Conservation (phyloP, 1,140 invertebrate species). For the Tenebrio molitor region DNA sequence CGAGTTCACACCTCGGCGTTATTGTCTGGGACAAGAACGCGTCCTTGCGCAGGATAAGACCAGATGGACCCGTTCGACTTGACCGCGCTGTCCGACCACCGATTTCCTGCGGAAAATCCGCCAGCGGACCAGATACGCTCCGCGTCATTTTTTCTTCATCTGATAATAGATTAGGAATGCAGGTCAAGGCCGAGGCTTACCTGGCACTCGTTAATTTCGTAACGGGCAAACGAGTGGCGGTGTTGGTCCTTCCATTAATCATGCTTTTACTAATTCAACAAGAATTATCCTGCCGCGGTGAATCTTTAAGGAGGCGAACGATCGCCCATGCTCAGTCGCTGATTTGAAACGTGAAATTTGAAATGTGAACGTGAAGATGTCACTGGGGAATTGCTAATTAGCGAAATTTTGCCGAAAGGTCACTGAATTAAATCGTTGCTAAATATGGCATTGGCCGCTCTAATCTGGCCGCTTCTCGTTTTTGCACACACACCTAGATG, state of each 20-base stretch:
- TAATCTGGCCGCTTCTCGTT: too few species aligned
- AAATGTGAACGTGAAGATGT: neutral
- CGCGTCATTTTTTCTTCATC: too few species aligned
- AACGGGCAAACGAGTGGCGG: conserved; percentile 1
- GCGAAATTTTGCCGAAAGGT: conserved; percentile 19
- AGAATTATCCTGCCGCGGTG: neutral
- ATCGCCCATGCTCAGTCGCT: too few species aligned
- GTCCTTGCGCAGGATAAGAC: conserved; percentile 14
- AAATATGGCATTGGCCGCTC: conserved; percentile 22
- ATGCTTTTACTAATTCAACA: conserved; percentile 4
- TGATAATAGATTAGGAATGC: conserved; percentile 36
- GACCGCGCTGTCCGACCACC: conserved; percentile 15
- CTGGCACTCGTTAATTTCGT: conserved; percentile 16
- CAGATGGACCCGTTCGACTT: conserved; percentile 30
- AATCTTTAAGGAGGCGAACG: conserved; percentile 3
- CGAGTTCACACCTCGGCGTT: conserved; percentile 41
- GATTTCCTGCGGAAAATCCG: conserved; percentile 21
- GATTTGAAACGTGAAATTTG: too few species aligned
- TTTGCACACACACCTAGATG: too few species aligned
- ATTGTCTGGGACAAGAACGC: conserved; percentile 42
- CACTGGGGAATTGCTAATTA: neutral
- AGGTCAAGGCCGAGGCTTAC: neutral
- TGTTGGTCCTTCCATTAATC: neutral
- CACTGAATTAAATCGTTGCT: conserved; percentile 1
- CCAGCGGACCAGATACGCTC: too few species aligned